These are phyloP conservation scores for Bradysia coprophila DNA, from an alignment of 1,140 invertebrate genomes.

Conservation along the genomic window DNA sequence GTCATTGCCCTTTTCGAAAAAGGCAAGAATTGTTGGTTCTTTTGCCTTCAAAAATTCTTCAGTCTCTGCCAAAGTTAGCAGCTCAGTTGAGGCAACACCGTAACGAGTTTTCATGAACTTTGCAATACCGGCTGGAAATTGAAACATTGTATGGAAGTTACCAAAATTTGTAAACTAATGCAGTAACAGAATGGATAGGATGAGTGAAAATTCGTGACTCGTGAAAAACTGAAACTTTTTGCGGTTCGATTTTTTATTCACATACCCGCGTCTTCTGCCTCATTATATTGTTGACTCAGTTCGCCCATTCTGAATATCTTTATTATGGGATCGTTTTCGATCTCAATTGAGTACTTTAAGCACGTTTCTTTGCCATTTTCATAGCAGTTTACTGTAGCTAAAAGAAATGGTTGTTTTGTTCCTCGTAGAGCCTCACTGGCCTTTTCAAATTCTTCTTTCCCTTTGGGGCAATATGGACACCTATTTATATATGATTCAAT, in stretches of 20 bases:
- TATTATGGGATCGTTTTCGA: constrained; percentile 93
- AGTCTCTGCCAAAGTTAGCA: constrained; percentile 45
- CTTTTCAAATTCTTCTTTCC: constrained; percentile 94
- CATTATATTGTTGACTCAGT: constrained; percentile 82
- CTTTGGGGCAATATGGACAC: constrained; percentile 93
- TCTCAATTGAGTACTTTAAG: constrained; percentile 74
- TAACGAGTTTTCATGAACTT: constrained; percentile 94
- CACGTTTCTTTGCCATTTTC: constrained; percentile 84
- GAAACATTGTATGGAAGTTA: no score
- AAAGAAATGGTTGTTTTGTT: constrained; percentile 75
- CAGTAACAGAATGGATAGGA: no score
- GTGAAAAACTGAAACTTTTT: no score
- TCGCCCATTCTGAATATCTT: constrained; percentile 93
- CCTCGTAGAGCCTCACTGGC: constrained; percentile 69
- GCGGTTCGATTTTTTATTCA: no score
- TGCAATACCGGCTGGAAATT: constrained; percentile 67
- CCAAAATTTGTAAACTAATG: no score
- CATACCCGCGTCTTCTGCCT: constrained; percentile 74
- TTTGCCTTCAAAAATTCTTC: constrained; percentile 51
- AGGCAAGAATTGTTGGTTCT: constrained; percentile 73
- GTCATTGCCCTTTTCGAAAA: constrained; percentile 61
- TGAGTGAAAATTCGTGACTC: no score
- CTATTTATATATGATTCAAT: constrained; percentile 22
- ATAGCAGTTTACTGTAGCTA: constrained; percentile 96
- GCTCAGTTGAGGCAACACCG: constrained; percentile 81